phyloP scores from a whole-genome alignment of 2,888 invertebrate genomes.

The Drosophila putrida region DNA sequence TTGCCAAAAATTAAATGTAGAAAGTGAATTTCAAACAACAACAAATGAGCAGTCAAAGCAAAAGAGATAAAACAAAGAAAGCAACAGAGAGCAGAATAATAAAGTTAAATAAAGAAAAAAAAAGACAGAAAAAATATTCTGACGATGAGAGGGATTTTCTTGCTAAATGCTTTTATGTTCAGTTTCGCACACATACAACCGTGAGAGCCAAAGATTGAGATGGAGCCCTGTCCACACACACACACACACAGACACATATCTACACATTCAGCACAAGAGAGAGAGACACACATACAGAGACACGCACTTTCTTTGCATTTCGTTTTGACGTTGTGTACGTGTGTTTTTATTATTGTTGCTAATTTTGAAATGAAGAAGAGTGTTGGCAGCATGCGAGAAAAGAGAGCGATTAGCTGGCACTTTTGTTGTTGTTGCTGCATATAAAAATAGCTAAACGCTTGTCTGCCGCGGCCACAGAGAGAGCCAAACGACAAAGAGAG shows the following conservation, averaged over 20 bases:
- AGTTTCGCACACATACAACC: conserved; percentile 35
- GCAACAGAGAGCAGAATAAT: conserved; percentile 33
- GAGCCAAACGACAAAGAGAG: neutral
- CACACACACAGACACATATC: conserved; percentile 3
- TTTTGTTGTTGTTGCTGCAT: conserved; percentile 34
- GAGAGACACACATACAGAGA: conserved; percentile 12
- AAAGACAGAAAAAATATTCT: conserved; percentile 33
- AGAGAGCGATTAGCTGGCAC: conserved; percentile 39
- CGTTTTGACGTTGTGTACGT: conserved; percentile 42
- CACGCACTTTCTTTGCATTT: conserved; percentile 74
- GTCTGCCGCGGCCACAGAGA: conserved; percentile 32
- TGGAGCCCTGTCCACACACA: conserved; percentile 14
- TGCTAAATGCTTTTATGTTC: conserved; percentile 38
- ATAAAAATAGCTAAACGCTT: conserved; percentile 56
- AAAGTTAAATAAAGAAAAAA: neutral
- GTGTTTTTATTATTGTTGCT: conserved; percentile 69
- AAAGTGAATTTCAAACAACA: conserved; percentile 51
- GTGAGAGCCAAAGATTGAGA: conserved; percentile 11
- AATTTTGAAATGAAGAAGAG: conserved; percentile 63
- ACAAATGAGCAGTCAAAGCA: conserved; percentile 20
- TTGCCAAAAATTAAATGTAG: conserved; percentile 19
- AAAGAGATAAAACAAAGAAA: conserved; percentile 23
- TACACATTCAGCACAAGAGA: conserved; percentile 2
- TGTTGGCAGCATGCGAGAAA: conserved; percentile 11
- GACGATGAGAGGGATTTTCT: conserved; percentile 27